Conservation (phyloP, 2,113 vertebrate genomes). For the Nesogale talazaci region DNA sequence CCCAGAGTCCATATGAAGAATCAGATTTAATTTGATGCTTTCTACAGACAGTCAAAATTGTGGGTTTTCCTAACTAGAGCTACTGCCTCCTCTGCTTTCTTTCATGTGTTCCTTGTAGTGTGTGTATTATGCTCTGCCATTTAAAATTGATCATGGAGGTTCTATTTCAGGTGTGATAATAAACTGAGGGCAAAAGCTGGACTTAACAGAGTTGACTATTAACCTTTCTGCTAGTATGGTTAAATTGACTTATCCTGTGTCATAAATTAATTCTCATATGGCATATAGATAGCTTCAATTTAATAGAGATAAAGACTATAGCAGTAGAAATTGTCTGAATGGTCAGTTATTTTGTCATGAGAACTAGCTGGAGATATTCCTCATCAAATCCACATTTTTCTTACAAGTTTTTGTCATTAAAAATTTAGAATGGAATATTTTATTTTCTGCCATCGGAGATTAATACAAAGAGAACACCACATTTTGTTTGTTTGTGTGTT, state of each 20-base stretch:
- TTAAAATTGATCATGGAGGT: constrained; percentile 50
- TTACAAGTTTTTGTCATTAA: background rate
- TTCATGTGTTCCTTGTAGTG: constrained; percentile 50
- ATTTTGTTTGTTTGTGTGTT: no score
- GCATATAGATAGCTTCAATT: constrained; percentile 21
- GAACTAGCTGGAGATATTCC: background rate
- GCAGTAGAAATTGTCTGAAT: background rate
- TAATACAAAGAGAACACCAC: background rate
- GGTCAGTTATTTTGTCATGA: background rate
- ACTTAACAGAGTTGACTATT: constrained; percentile 38
- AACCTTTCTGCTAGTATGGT: constrained; percentile 51
- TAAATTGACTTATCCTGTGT: constrained; percentile 56
- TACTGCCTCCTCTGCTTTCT: constrained; percentile 23
- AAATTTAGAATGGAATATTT: constrained; percentile 20
- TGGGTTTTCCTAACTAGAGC: constrained; percentile 21
- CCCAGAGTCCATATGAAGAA: constrained; percentile 39
- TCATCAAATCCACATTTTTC: background rate
- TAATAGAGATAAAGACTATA: constrained; percentile 29
- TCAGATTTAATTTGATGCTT: constrained; percentile 50
- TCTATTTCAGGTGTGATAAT: constrained; percentile 57
- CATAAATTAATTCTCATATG: background rate
- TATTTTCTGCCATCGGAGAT: background rate
- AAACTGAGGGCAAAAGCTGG: constrained; percentile 45
- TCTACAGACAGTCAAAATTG: background rate
- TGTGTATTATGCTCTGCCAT: constrained; percentile 54